Evolutionary conservation across 2,113 vertebrate species (phyloP).

Genomic region (Entomyzon cyanotis): DNA sequence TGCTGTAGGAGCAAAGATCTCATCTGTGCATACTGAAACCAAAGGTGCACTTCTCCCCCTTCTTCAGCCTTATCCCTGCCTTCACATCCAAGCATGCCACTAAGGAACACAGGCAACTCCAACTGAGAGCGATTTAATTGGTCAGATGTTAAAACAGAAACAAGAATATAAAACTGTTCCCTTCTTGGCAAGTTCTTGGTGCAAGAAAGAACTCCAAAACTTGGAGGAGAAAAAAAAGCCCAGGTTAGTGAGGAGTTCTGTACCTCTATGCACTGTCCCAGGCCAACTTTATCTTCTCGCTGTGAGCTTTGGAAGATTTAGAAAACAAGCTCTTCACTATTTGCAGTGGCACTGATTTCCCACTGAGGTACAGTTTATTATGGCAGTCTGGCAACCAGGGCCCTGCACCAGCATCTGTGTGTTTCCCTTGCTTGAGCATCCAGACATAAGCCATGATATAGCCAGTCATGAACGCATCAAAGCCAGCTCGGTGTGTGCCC

Average conservation of each 20-base stretch:
- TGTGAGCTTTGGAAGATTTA: slow-evolving; percentile 90
- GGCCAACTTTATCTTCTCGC: slow-evolving; percentile 87
- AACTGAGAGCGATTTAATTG: slow-evolving; percentile 14
- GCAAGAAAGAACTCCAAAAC: not conserved
- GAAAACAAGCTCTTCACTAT: slow-evolving; percentile 93
- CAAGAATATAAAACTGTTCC: not conserved
- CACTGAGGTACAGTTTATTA: slow-evolving; percentile 97
- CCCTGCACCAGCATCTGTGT: not conserved
- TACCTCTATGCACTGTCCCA: slow-evolving; percentile 73
- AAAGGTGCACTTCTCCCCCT: not conserved
- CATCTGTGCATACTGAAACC: not conserved
- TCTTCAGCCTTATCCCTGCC: not conserved
- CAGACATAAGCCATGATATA: slow-evolving; percentile 88
- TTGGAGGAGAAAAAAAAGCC: not conserved
- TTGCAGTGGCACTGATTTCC: slow-evolving; percentile 89
- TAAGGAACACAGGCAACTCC: not conserved
- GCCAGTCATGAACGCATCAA: slow-evolving; percentile 97
- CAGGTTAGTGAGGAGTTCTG: not conserved
- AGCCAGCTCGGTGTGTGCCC: slow-evolving; percentile 89
- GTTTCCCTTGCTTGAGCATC: slow-evolving; percentile 61
- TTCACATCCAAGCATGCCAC: not conserved
- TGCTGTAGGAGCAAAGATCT: not conserved
- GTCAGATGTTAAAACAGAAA: not conserved
- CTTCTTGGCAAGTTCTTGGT: not conserved
- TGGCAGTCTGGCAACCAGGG: slow-evolving; percentile 80